Conservation (phyloP, 2,888 invertebrate species). For the Agrotis clavis region DNA sequence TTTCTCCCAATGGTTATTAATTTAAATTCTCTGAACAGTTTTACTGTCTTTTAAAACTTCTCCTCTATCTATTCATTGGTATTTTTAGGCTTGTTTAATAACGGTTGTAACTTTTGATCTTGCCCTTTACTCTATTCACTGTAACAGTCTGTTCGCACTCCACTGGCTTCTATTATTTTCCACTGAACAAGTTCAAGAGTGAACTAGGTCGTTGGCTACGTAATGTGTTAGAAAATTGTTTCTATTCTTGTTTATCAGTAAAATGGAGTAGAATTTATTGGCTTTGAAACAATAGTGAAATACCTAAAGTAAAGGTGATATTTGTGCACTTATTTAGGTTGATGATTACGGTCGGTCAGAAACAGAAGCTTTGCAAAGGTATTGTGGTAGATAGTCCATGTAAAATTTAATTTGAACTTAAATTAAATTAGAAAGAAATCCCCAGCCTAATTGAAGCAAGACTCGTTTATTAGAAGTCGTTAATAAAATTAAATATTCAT, state of each 20-base stretch:
- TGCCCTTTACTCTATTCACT: background rate
- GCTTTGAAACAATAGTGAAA: background rate
- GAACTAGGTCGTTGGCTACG: background rate
- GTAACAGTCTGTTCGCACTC: background rate
- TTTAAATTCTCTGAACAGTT: background rate
- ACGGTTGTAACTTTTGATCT: background rate
- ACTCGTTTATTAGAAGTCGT: too few species aligned
- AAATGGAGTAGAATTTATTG: background rate
- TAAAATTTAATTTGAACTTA: background rate
- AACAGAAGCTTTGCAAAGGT: background rate
- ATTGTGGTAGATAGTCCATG: background rate
- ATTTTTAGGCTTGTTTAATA: background rate
- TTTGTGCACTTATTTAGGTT: background rate
- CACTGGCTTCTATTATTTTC: conserved; percentile 4
- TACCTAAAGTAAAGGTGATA: background rate
- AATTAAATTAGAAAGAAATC: too few species aligned
- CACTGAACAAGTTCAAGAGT: background rate
- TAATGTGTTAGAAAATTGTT: conserved; percentile 1
- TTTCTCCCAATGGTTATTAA: background rate
- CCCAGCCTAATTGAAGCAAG: background rate
- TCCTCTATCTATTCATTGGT: background rate
- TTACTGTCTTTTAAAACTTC: background rate
- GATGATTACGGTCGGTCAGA: background rate
- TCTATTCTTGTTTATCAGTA: conserved; percentile 9
- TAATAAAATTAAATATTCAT: too few species aligned